Evolutionary conservation across 2,113 vertebrate species (phyloP).

Genomic region (Ibidorhyncha struthersii): DNA sequence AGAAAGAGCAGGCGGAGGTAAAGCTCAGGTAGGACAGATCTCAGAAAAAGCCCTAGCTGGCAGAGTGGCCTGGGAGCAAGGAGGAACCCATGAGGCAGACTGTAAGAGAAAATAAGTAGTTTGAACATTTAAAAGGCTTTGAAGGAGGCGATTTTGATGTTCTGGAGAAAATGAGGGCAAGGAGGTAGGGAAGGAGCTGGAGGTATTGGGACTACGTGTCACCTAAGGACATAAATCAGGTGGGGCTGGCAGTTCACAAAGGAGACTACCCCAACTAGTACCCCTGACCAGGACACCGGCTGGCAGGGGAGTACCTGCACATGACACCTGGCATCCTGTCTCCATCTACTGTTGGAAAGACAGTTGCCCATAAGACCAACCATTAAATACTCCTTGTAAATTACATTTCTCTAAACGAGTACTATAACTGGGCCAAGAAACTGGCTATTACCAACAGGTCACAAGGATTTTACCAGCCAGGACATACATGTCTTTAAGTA

Average conservation of each 20-base stretch:
- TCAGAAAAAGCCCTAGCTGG: neutral
- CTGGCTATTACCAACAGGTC: neutral
- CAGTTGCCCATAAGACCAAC: neutral
- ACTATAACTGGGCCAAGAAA: neutral
- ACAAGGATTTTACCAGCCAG: neutral
- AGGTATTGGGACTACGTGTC: neutral
- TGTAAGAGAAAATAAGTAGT: neutral
- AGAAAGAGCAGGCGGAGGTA: fast-evolving
- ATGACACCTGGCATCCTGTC: neutral
- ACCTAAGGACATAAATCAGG: neutral
- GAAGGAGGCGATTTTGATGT: neutral
- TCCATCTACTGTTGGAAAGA: neutral
- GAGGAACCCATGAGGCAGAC: neutral
- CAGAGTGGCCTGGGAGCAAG: neutral
- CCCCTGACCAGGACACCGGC: neutral
- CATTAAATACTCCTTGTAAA: neutral
- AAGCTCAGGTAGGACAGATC: neutral
- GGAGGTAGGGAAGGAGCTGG: neutral
- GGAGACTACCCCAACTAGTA: neutral
- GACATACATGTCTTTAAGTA: fast-evolving
- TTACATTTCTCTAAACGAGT: neutral
- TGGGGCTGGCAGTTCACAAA: neutral
- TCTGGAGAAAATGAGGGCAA: neutral
- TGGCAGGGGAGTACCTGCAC: neutral
- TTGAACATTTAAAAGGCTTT: neutral